Percentiles rank a stretch among this genome's conserved stretches.
These are phyloP conservation scores for Rhopalosiphum nymphaeae DNA, from an alignment of 2,888 invertebrate species.

Conservation along the genomic window DNA sequence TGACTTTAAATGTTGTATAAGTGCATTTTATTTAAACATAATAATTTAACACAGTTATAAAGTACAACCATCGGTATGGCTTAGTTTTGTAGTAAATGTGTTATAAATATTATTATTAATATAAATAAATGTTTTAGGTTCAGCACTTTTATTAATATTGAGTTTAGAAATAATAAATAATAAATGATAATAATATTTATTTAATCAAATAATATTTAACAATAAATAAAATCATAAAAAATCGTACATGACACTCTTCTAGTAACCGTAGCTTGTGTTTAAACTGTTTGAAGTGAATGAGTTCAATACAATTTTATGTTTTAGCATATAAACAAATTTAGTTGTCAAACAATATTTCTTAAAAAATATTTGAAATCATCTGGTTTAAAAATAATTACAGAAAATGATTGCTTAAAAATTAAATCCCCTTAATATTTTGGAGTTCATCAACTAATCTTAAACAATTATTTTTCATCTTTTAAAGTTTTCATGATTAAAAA, in stretches of 20 bases:
- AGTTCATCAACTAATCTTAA: neutral
- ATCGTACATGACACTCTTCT: no score
- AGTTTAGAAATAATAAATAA: neutral
- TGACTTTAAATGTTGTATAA: neutral
- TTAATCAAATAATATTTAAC: no score
- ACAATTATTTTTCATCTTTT: neutral
- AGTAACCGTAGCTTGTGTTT: no score
- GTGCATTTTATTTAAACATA: neutral
- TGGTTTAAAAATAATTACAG: neutral
- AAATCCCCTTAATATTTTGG: neutral
- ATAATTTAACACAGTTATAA: neutral
- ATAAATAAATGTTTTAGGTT: neutral
- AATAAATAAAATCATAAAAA: no score
- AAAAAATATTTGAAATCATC: neutral
- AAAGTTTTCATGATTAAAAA: slow-evolving; percentile 19
- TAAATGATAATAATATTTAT: no score
- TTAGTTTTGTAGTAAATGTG: neutral
- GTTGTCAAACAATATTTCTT: neutral
- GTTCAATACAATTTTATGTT: neutral
- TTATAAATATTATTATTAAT: neutral
- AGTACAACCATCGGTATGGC: neutral
- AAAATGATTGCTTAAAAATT: neutral
- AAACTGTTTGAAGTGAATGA: no score
- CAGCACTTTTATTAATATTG: neutral
- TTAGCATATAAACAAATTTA: neutral